A percentile compares a stretch with the other conserved stretches of the same genome.
Evolutionary conservation across 2,888 invertebrate species (phyloP).

Genomic region (Tetranychus piercei): DNA sequence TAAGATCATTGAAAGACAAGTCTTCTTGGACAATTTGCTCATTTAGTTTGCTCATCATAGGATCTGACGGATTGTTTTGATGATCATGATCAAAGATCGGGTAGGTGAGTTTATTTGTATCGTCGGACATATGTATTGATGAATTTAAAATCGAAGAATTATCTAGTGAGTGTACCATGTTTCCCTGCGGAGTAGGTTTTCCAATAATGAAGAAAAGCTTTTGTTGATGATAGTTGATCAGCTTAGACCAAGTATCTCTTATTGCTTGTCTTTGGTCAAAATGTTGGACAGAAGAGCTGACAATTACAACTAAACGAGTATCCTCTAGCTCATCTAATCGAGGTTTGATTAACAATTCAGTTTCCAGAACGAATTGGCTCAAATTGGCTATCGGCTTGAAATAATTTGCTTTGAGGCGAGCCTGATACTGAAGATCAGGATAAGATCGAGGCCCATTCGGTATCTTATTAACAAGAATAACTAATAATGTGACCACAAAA

Average conservation of each 20-base stretch:
- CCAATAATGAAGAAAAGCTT: not conserved
- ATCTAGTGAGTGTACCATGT: not conserved
- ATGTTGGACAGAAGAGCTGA: conserved; percentile 24
- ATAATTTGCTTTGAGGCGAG: not conserved
- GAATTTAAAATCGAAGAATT: not conserved
- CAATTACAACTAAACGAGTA: conserved; percentile 18
- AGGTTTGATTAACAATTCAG: not conserved
- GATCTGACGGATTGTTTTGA: not conserved
- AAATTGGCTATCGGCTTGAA: not conserved
- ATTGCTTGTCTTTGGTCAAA: conserved; percentile 22
- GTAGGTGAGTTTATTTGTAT: not conserved
- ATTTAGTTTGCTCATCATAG: not conserved
- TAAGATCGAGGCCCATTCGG: not conserved
- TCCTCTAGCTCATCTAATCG: not conserved
- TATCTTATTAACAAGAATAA: not conserved
- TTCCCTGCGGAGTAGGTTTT: not conserved
- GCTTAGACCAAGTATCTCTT: conserved; percentile 21
- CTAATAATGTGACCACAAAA: not conserved
- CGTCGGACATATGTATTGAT: not conserved
- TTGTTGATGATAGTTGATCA: not conserved
- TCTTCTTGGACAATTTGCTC: not conserved
- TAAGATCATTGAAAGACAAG: conserved; percentile 1
- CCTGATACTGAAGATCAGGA: not conserved
- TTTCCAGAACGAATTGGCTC: not conserved
- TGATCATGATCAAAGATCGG: not conserved